Evolutionary conservation across 1,140 invertebrate species (phyloP).

Genomic region (Chrysopa pallens): DNA sequence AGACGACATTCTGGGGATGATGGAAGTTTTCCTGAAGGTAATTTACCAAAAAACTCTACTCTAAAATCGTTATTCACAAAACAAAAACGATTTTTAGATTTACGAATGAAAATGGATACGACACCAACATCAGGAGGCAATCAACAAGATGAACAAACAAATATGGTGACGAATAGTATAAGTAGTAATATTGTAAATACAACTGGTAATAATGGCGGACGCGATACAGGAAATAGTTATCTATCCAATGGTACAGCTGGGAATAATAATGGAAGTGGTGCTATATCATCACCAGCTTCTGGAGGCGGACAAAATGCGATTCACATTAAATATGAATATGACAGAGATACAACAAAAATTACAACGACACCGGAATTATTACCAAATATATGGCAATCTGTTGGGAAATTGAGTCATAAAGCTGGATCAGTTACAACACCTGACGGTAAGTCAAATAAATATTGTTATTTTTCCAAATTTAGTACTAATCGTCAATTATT

Average conservation of each 20-base stretch:
- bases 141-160: constrained; percentile 25
- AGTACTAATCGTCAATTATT: no score
- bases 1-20: constrained; percentile 17
- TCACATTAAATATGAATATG: constrained; percentile 14
- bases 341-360: constrained; percentile 8
- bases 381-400: constrained; percentile 32
- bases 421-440: constrained; percentile 35
- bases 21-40: constrained; percentile 28
- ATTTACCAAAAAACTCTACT: neutral
- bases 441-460: constrained; percentile 29
- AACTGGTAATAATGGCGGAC: constrained; percentile 25
- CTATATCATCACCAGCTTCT: constrained; percentile 8
- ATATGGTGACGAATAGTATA: constrained; percentile 15
- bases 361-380: constrained; percentile 27
- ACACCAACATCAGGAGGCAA: constrained; percentile 12
- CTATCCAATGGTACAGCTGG: constrained; percentile 21
- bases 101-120: constrained; percentile 42
- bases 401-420: constrained; percentile 29
- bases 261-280: constrained; percentile 19
- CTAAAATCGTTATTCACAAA: no score
- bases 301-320: constrained; percentile 7
- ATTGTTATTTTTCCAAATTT: neutral
- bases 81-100: constrained; percentile 24
- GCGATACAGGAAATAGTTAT: constrained; percentile 17
- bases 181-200: constrained; percentile 2